A percentile compares a stretch with the other conserved stretches of the same genome.
phyloP scores from a whole-genome alignment of 2,888 invertebrate genomes.

The Sarcophaga carnaria region DNA sequence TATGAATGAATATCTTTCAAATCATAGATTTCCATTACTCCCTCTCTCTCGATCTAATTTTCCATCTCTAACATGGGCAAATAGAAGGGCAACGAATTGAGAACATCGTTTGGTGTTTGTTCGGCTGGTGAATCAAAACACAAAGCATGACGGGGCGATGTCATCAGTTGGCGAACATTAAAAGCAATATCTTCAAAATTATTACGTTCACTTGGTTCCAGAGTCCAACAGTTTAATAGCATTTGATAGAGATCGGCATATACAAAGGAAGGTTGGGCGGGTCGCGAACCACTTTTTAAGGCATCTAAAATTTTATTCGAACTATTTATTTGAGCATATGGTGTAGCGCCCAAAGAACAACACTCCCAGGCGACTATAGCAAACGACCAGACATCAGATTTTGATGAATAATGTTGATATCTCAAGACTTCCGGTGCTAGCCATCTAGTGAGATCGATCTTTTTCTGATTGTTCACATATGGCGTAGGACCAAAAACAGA shows the following conservation, averaged over 20 bases:
- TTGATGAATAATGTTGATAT: slow-evolving; percentile 86
- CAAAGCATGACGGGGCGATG: slow-evolving; percentile 80
- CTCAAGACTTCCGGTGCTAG: slow-evolving; percentile 89
- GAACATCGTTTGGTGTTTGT: slow-evolving; percentile 65
- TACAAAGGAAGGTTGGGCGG: slow-evolving; percentile 88
- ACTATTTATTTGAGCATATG: slow-evolving; percentile 87
- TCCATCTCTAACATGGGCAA: slow-evolving; percentile 80
- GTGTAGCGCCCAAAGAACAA: slow-evolving; percentile 90
- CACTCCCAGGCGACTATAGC: slow-evolving; percentile 93
- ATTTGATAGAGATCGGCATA: slow-evolving; percentile 91
- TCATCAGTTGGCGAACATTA: slow-evolving; percentile 80
- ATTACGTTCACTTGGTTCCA: slow-evolving; percentile 91
- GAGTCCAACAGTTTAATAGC: slow-evolving; percentile 92
- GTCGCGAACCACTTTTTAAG: slow-evolving; percentile 87
- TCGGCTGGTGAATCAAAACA: slow-evolving; percentile 77
- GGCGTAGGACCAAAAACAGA: slow-evolving; percentile 89
- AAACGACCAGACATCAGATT: slow-evolving; percentile 92
- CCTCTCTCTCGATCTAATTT: slow-evolving; percentile 69
- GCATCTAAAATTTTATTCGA: slow-evolving; percentile 87
- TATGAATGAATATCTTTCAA: too few species aligned
- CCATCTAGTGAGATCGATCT: slow-evolving; percentile 90
- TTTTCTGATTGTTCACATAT: slow-evolving; percentile 84
- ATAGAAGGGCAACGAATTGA: slow-evolving; percentile 79
- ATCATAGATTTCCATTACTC: not conserved
- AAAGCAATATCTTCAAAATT: slow-evolving; percentile 85